Percentiles rank a stretch among this genome's conserved stretches.
Conservation (phyloP, 1,140 invertebrate species). For the Heterodera schachtii region DNA sequence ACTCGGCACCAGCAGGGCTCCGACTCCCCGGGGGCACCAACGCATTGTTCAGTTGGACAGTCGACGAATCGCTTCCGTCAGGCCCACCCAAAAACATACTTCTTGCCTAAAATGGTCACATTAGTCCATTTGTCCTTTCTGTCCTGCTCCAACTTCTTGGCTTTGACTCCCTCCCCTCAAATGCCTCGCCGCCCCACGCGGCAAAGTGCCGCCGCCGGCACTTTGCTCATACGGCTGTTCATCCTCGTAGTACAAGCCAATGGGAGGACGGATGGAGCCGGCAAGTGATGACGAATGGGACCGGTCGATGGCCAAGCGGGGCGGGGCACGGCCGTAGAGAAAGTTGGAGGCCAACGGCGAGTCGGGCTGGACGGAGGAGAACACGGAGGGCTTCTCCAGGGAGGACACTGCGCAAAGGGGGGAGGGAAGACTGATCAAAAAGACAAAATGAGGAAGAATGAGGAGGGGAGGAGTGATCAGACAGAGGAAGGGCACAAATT, state of each 20-base stretch:
- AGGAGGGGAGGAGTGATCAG: not conserved
- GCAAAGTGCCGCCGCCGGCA: not conserved
- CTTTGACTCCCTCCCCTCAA: slow-evolving; percentile 20
- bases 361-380: slow-evolving; percentile 27
- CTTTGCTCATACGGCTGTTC: slow-evolving; percentile 44
- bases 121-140: not conserved
- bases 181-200: slow-evolving; percentile 12
- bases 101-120: slow-evolving; percentile 40
- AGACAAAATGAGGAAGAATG: not conserved
- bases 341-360: slow-evolving; percentile 54
- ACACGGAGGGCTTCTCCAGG: slow-evolving; percentile 42
- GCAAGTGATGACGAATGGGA: slow-evolving; percentile 19
- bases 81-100: slow-evolving; percentile 53
- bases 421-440: not conserved
- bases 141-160: not conserved
- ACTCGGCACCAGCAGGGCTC: not conserved
- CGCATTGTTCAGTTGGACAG: slow-evolving; percentile 10
- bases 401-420: slow-evolving; percentile 13
- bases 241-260: slow-evolving; percentile 56
- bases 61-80: slow-evolving; percentile 17
- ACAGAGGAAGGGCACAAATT: not conserved
- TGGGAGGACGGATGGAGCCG: slow-evolving; percentile 40
- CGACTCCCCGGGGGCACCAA: slow-evolving; percentile 1
- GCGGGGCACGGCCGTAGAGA: slow-evolving; percentile 48
- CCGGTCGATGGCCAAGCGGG: slow-evolving; percentile 14